Evolutionary conservation across 2,113 vertebrate species (phyloP).

Genomic region (Pedetes capensis): DNA sequence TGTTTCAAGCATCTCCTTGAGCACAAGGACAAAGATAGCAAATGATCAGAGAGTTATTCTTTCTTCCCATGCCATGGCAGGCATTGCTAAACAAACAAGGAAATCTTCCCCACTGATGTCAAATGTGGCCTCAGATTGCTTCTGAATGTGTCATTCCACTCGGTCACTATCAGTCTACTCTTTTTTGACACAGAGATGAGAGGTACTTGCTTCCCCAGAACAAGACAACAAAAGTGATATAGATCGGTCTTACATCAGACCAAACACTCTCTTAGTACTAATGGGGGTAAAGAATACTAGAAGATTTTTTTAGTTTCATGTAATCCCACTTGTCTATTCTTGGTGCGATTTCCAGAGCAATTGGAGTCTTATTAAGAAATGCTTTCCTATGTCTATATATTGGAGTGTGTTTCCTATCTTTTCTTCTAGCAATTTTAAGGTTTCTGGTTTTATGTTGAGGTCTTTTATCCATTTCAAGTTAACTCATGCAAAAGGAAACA

Average conservation of each 20-base stretch:
- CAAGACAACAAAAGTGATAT: not conserved
- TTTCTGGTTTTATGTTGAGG: too few species aligned
- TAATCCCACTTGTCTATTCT: too few species aligned
- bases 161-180: not conserved
- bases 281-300: not conserved
- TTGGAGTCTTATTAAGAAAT: too few species aligned
- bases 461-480: too few species aligned
- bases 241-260: not conserved
- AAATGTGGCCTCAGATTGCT: not conserved
- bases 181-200: not conserved
- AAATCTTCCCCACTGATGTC: not conserved
- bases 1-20: not conserved
- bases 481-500: too few species aligned
- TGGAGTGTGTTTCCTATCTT: too few species aligned
- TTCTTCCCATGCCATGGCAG: not conserved
- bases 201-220: not conserved
- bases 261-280: not conserved
- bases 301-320: too few species aligned
- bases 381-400: too few species aligned
- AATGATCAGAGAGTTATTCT: not conserved
- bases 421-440: too few species aligned
- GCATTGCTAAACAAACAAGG: not conserved
- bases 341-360: too few species aligned
- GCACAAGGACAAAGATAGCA: not conserved
- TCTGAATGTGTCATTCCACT: not conserved